Base-by-base conservation (phyloP, 1,140 invertebrate species). In the Chymomyza costata region DNA sequence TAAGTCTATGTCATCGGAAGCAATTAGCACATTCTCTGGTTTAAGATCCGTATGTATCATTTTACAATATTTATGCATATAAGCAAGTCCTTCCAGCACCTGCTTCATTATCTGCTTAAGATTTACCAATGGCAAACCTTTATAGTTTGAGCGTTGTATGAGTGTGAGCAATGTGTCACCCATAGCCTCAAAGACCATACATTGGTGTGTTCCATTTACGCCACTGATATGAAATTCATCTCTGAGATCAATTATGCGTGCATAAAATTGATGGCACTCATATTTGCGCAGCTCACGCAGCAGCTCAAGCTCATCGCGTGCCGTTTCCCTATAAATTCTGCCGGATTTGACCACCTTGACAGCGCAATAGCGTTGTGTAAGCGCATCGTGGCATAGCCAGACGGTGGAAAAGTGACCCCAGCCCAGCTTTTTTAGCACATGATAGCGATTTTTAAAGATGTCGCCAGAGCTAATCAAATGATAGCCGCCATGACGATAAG, bases 41-140 rank as follows among this genome's bases (percentile, higher is more conserved):
- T 99, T 99, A 52, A 99, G 97, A 86, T 99, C 98, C n/a, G 98
- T 99, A 85, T 99, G 98, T 86, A 99, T 99, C 63, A 99, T 99
- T 85, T 90, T 89, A 90, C 97, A 99, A 88, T 98, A 97, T 38
- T 92, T 91, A 86, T 99, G 98, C 39, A 99, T 89, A 87, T 99
- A 99, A 86, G 96, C 92, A 47, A 99, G 88, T n/a, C 96, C 97
- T 88, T 99, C 94, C 11, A 99, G 88, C 56, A 99, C 95, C 90
- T 99, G 97, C 0, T 90, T 90, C 45, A 97, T 97, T 58, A 99
- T 99, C 45, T 91, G 92, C 87, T 94, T 95, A 5, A 99, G 97
- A 88, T 98, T 98, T 57, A 91, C 87, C 16, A 97, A 86, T 35
- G 97, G 97, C 80, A 99, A 96, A 45, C 98, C 97, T 85, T 93